Conservation (phyloP, 1,140 invertebrate species). For the Dreissena rostriformis region DNA sequence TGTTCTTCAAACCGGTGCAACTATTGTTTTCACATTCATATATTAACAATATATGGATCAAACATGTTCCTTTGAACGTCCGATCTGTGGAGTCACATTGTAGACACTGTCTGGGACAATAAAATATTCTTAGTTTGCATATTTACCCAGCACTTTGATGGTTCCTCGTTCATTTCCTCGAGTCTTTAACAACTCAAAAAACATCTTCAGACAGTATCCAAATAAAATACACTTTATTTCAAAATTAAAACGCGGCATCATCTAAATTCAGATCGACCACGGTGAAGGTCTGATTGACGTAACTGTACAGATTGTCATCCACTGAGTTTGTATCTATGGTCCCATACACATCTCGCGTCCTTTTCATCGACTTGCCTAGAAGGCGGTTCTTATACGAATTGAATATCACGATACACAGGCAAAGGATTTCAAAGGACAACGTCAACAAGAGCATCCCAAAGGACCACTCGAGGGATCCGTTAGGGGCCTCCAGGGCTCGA, state of each 20-base stretch:
- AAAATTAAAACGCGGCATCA: conserved; percentile 16
- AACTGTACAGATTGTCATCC: conserved; percentile 18
- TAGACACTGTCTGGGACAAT: too few species aligned
- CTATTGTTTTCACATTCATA: too few species aligned
- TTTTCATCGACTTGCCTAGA: conserved; percentile 42
- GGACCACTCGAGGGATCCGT: conserved; percentile 34
- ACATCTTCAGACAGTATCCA: too few species aligned
- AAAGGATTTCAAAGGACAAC: conserved; percentile 29
- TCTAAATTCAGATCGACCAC: conserved; percentile 31
- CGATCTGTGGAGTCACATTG: too few species aligned
- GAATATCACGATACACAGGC: conserved; percentile 17
- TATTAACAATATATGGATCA: too few species aligned
- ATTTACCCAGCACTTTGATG: too few species aligned
- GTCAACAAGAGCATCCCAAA: conserved; percentile 40
- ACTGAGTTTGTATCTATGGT: background rate
- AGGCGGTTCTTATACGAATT: conserved; percentile 13
- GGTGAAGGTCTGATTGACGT: conserved; percentile 17
- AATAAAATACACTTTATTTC: background rate
- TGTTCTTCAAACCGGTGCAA: too few species aligned
- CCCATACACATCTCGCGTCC: background rate
- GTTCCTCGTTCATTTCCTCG: too few species aligned
- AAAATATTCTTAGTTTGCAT: too few species aligned
- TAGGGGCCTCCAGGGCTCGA: background rate
- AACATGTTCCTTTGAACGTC: too few species aligned
- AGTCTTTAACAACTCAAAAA: too few species aligned